These are phyloP conservation scores for Blastobasis adustella DNA, from an alignment of 2,888 invertebrate species.

Conservation along the genomic window DNA sequence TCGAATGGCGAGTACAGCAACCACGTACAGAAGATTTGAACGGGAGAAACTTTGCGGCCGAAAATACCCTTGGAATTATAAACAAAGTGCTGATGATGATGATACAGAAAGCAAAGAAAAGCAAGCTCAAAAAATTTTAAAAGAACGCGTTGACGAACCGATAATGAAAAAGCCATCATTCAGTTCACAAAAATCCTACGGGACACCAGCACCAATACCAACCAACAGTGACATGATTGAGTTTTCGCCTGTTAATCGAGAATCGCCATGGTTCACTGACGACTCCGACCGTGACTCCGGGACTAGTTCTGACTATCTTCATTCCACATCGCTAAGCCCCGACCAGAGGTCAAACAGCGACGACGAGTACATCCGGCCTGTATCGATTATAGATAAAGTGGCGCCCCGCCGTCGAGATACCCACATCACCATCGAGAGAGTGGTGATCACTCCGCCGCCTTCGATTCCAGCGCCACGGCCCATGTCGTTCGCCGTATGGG, in stretches of 20 bases:
- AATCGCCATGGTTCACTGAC: conserved; percentile 35
- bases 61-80: conserved; percentile 80
- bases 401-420: conserved; percentile 46
- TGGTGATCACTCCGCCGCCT: conserved; percentile 68
- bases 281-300: conserved; percentile 40
- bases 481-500: conserved; percentile 57
- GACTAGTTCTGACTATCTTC: conserved; percentile 45
- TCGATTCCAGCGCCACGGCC: conserved; percentile 56
- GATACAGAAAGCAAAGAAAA: conserved; percentile 11
- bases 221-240: conserved; percentile 51
- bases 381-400: conserved; percentile 53
- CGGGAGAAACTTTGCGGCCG: conserved; percentile 83
- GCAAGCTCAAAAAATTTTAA: conserved; percentile 4
- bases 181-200: conserved; percentile 20
- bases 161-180: conserved; percentile 32
- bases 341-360: conserved; percentile 37
- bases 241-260: conserved; percentile 45
- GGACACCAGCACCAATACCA: conserved; percentile 15
- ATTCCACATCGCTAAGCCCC: conserved; percentile 22
- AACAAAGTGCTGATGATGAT: conserved; percentile 10
- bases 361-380: conserved; percentile 51
- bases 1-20: conserved; percentile 81
- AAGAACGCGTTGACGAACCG: conserved; percentile 42
- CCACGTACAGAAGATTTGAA: conserved; percentile 84
- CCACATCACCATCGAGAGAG: conserved; percentile 47